A percentile compares a stretch with the other conserved stretches of the same genome.
These are phyloP conservation scores for Sorex fumeus DNA, from an alignment of 2,113 vertebrate genomes.

Conservation along the genomic window DNA sequence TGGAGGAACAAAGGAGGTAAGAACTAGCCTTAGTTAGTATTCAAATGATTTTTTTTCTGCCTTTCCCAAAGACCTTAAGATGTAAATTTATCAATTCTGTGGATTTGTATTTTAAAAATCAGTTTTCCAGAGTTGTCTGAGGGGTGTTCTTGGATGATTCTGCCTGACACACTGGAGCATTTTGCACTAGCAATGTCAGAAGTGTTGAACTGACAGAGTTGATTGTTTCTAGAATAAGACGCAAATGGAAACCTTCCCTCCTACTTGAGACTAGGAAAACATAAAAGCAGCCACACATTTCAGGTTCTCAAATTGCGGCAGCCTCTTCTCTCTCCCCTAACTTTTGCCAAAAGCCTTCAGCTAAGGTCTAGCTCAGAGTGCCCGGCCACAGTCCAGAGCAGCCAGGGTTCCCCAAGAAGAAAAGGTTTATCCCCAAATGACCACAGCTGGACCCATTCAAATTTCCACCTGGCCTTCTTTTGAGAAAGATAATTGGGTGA, in stretches of 20 bases:
- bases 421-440: constrained; percentile 5
- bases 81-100: constrained; percentile 4
- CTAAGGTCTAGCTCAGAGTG: background rate
- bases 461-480: background rate
- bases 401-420: background rate
- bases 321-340: background rate
- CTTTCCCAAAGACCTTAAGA: constrained; percentile 22
- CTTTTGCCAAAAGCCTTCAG: background rate
- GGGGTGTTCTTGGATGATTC: background rate
- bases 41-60: constrained; percentile 4
- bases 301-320: background rate
- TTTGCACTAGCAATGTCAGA: constrained; percentile 30
- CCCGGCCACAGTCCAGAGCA: background rate
- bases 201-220: background rate
- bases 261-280: background rate
- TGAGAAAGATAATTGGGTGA: constrained; percentile 45
- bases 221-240: constrained; percentile 1
- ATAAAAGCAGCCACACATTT: background rate
- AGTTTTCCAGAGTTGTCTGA: background rate
- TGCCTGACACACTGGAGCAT: background rate
- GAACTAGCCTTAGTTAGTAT: background rate
- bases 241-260: constrained; percentile 13
- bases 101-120: constrained; percentile 36
- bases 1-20: too few species aligned
- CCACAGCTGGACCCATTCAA: background rate